Percentiles rank a stretch among this genome's conserved stretches.
These are phyloP conservation scores for Mamestra brassicae DNA, from an alignment of 2,888 invertebrate genomes.

Conservation along the genomic window DNA sequence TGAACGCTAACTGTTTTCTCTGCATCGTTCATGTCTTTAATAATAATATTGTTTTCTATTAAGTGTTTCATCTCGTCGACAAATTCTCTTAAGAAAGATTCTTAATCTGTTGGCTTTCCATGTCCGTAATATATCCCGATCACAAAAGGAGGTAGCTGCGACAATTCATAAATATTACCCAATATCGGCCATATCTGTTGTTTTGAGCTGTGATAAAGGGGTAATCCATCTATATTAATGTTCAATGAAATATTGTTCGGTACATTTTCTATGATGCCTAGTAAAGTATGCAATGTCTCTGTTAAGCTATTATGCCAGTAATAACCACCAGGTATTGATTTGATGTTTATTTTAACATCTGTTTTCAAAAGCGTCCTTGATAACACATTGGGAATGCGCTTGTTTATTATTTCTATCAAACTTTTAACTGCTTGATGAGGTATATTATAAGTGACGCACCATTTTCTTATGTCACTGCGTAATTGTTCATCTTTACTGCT, in stretches of 20 bases:
- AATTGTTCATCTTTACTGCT: conserved; percentile 9
- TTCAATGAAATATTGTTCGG: neutral
- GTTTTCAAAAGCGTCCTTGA: conserved; percentile 2
- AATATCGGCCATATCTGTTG: neutral
- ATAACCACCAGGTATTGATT: conserved; percentile 2
- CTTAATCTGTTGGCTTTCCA: neutral
- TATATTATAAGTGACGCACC: conserved; percentile 2
- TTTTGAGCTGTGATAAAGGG: neutral
- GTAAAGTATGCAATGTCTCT: too few species aligned
- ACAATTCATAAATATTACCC: neutral
- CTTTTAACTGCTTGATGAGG: conserved; percentile 9
- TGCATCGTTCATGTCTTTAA: too few species aligned
- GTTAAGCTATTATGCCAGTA: neutral
- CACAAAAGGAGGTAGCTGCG: too few species aligned
- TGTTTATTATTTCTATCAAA: conserved; percentile 12
- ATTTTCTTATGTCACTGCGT: conserved; percentile 8
- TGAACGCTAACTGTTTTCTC: neutral
- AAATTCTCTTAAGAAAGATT: neutral
- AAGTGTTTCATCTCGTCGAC: neutral
- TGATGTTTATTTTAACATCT: conserved; percentile 5
- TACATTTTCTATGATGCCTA: too few species aligned
- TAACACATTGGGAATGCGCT: conserved; percentile 12
- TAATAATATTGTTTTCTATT: too few species aligned
- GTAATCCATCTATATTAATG: neutral
- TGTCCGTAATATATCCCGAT: too few species aligned